Conservation (phyloP, 2,113 vertebrate species). For the Cnemophilus loriae region DNA sequence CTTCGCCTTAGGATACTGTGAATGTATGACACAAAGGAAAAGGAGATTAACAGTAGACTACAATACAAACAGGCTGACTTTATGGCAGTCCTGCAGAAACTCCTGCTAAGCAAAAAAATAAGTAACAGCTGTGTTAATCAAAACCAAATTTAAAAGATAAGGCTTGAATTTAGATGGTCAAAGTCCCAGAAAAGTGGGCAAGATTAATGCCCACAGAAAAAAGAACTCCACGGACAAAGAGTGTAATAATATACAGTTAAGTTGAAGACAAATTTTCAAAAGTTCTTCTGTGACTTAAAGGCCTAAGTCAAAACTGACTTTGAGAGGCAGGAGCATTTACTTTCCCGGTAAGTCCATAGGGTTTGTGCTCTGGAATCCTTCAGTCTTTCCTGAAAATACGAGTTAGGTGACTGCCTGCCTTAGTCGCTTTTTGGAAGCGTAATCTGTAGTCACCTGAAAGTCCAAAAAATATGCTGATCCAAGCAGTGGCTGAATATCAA, state of each 20-base stretch:
- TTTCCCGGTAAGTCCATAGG: background rate
- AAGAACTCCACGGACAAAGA: background rate
- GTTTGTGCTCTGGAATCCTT: background rate
- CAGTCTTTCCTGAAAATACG: background rate
- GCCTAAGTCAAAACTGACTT: background rate
- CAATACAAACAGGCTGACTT: background rate
- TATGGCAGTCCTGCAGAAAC: background rate
- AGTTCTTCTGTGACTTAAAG: background rate
- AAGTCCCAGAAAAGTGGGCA: constrained; percentile 9
- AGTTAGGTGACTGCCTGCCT: background rate
- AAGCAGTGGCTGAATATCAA: background rate
- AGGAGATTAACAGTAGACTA: background rate
- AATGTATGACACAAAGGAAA: background rate
- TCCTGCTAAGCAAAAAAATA: constrained; percentile 6
- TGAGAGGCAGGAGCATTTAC: background rate
- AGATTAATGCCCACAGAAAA: background rate
- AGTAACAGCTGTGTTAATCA: constrained; percentile 29
- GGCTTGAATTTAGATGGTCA: constrained; percentile 10
- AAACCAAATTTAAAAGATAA: constrained; percentile 41
- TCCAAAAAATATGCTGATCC: background rate
- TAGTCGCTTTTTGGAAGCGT: background rate
- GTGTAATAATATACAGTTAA: background rate
- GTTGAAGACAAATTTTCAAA: background rate
- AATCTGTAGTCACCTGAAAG: background rate
- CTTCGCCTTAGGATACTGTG: background rate